Evolutionary conservation across 2,797 vertebrate genomes (phyloP).

Genomic region (Oreonectes daqikongensis): DNA sequence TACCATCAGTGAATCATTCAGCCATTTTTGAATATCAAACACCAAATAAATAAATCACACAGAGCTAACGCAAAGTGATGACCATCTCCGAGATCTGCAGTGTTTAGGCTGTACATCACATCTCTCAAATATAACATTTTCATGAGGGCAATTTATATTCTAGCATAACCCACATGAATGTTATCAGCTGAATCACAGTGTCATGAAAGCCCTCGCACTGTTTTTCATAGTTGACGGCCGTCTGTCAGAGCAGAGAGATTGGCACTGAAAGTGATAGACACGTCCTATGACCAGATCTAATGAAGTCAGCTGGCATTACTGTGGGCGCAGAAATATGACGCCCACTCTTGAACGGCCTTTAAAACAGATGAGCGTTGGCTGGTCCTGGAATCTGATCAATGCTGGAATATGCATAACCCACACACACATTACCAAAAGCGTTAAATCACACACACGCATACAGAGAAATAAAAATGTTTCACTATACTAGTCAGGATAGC

Average conservation of each 20-base stretch:
- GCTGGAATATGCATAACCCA: constrained; percentile 19
- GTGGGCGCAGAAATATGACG: constrained; percentile 29
- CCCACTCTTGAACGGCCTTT: constrained; percentile 42
- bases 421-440: constrained; percentile 1
- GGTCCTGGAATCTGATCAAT: constrained; percentile 13
- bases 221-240: constrained; percentile 22
- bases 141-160: constrained; percentile 27
- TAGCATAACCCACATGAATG: constrained; percentile 20
- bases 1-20: neutral
- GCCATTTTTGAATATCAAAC: constrained; percentile 15
- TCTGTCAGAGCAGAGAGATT: constrained; percentile 39
- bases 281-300: constrained; percentile 11
- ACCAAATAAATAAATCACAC: neutral
- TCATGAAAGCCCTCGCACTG: constrained; percentile 20
- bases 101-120: neutral
- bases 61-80: neutral
- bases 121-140: constrained; percentile 4
- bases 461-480: neutral
- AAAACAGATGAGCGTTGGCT: constrained; percentile 28
- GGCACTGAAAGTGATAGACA: constrained; percentile 23
- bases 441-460: constrained; percentile 42
- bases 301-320: constrained; percentile 34
- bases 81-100: neutral
- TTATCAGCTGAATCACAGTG: constrained; percentile 40
- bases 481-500: neutral